Base-by-base conservation (phyloP, 2,888 invertebrate genomes). In the Tribolium freemani region DNA sequence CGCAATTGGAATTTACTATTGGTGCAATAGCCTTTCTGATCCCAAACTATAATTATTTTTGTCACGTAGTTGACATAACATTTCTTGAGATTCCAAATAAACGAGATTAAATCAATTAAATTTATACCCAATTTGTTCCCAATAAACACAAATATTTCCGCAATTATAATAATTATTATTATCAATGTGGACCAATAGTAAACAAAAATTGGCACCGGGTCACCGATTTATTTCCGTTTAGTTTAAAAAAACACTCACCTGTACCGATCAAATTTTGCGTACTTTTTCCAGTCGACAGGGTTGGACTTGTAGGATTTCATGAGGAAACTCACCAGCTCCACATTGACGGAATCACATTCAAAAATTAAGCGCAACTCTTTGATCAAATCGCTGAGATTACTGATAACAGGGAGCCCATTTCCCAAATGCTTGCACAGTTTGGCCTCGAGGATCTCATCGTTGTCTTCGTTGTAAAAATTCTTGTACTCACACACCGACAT, bases 241-340 rank as follows among this genome's bases (percentile, higher is more conserved):
- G 3, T 26, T n/a, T 38, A n/a, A 8, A 38, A 38, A 38, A 38
- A 38, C 31, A 76, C 85, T 85, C 85, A 96, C 96, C 94, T 92
- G 87, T 93, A 94, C 84, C 95, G 91, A 86, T 98, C 98, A 83
- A 96, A 98, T 84, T 97, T 97, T 2, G 98, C 97, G 83, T 91
- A 99, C 84, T 94, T 95, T 83, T 91, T 93, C 99, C 99, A 99
- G 76, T 99, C 98, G 13, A 90, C 90, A 0, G 93, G 93, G 80
- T 97, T 93, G 46, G 96, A 96, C 84, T 94, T 94, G 88, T 99
- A 99, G 0, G 90, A 86, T 0, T 87, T 84, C 90, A 95, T 93
- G 69, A 98, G 85, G 69, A 92, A 91, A 82, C 93, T 92, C 5
- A 99, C 96, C 83, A 95, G 91, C 79, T 99, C 98, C 69, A 98